These are phyloP conservation scores for Propithecus coquereli DNA, from an alignment of 2,113 vertebrate genomes.

Conservation along the genomic window DNA sequence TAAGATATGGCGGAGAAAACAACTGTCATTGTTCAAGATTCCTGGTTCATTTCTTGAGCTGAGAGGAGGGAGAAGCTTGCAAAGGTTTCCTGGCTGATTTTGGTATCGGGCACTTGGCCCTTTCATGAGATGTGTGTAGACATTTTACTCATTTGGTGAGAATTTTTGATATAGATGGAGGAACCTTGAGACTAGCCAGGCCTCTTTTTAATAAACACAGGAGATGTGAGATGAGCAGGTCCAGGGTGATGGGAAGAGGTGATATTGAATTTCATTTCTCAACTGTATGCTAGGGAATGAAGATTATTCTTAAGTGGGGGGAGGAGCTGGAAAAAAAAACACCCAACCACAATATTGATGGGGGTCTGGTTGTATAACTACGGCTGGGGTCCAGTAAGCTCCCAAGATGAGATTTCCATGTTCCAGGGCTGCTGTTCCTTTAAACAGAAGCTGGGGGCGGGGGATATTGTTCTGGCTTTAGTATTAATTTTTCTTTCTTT, in stretches of 20 bases:
- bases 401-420: neutral
- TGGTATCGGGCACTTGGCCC: neutral
- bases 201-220: slow-evolving; percentile 46
- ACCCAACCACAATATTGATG: neutral
- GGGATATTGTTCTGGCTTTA: neutral
- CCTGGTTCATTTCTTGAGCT: neutral
- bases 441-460: neutral
- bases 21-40: neutral
- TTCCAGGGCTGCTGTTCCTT: neutral
- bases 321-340: slow-evolving; percentile 15
- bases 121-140: neutral
- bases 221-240: neutral
- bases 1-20: neutral
- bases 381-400: neutral
- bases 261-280: neutral
- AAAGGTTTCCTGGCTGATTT: neutral
- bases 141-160: neutral
- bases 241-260: slow-evolving; percentile 15
- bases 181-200: neutral
- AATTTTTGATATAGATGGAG: neutral
- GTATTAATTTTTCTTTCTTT: slow-evolving; percentile 38
- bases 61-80: neutral
- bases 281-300: neutral
- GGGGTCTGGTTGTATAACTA: neutral
- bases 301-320: neutral